Base-by-base conservation (phyloP, 2,888 invertebrate species). In the Drosophila atripex region DNA sequence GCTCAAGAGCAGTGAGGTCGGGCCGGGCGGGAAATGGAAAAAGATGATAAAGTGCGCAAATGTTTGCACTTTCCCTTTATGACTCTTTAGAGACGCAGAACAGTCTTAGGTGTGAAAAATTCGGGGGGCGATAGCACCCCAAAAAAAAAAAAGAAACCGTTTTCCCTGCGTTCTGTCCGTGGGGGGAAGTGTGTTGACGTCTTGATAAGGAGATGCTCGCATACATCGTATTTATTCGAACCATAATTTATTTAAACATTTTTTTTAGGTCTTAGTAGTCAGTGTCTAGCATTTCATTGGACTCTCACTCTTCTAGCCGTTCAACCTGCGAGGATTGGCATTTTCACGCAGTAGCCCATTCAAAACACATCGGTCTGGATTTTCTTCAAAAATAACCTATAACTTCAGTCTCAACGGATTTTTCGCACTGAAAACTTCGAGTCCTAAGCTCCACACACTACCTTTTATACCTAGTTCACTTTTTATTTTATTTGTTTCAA, bases 1-100 rank as follows among this genome's bases (percentile, higher is more conserved):
- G 58, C 56, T 35, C 16, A 8, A 28, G 12, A n/a, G 5, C n/a
- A 38, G 25, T 3, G 51, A 11, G 38, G 39, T 14, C 3, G 7
- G 52, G 25, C 11, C 6, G 30, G 56, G 35, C 18, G 61, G 82
- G 70, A 86, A 88, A 84, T 80, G 86, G 84, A 69, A 88, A 86
- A 88, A 86, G 75, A 83, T 83, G 82, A 83, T 83, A 86, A 83
- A 88, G 78, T 88, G 88, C 72, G 85, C 87, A 87, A 83, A 86
- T 83, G 88, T 83, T 88, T 87, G 87, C 88, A 88, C 87, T 83
- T 88, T 88, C 85, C 85, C 85, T 88, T 83, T 88, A 83, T 65
- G 83, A 71, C 85, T 80, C 88, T 84, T 83, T 55, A 71, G 83
- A 83, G 87, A 88, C 80, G 50, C 69, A 68, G 63, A 49, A 69